Conservation (phyloP, 1,140 invertebrate genomes). For the Glossosoma conforme region DNA sequence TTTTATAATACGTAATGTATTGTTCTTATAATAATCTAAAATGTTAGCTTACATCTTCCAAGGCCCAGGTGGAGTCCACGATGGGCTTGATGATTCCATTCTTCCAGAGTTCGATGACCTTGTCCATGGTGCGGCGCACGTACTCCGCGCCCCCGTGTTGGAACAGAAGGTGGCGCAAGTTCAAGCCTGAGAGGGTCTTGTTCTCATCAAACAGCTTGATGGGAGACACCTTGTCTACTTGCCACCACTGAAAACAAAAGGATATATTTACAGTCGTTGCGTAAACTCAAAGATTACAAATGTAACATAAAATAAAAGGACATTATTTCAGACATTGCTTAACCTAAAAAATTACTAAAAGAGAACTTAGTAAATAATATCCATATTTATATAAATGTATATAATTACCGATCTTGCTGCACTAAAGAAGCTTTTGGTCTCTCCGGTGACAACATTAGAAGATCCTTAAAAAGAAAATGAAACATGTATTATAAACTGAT, state of each 20-base stretch:
- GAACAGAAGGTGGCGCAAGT: conserved; percentile 78
- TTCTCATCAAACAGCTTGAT: conserved; percentile 87
- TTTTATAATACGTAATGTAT: no score
- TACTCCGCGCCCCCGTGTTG: conserved; percentile 70
- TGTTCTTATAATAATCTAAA: conserved; percentile 6
- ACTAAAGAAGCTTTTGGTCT: conserved; percentile 85
- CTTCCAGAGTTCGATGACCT: conserved; percentile 70
- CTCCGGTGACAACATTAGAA: conserved; percentile 79
- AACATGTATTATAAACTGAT: no score
- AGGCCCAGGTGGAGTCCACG: conserved; percentile 79
- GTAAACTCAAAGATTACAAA: neutral
- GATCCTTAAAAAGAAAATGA: no score
- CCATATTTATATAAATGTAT: conserved; percentile 9
- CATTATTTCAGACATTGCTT: conserved; percentile 9
- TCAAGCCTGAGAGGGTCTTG: conserved; percentile 76
- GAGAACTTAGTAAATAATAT: neutral
- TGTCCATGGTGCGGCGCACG: conserved; percentile 62
- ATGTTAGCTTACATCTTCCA: conserved; percentile 70
- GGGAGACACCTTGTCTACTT: conserved; percentile 83
- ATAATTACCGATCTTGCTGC: conserved; percentile 71
- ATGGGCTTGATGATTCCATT: conserved; percentile 75
- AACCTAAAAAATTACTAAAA: neutral
- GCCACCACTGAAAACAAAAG: conserved; percentile 70
- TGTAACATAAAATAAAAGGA: conserved; percentile 53
- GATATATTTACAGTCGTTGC: conserved; percentile 8